Conservation (phyloP, 2,888 invertebrate species). For the Leptura quadrifasciata region DNA sequence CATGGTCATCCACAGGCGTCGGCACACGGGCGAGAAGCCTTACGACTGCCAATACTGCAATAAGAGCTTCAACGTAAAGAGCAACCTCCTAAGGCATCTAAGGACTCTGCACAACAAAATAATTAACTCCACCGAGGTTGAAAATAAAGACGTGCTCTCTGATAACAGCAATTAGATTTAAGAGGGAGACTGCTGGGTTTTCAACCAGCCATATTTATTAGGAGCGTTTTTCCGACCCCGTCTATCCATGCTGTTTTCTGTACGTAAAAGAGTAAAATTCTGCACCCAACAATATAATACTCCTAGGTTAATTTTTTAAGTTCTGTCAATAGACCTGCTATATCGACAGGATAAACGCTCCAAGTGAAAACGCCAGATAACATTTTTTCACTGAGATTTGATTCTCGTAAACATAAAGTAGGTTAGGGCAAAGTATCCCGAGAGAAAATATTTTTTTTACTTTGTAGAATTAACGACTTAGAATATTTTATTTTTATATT, state of each 20-base stretch:
- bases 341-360: too few relatives aligned
- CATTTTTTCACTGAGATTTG: too few relatives aligned
- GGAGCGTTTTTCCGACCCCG: too few relatives aligned
- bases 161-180: constrained; percentile 25
- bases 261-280: too few relatives aligned
- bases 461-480: not conserved
- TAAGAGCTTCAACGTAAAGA: constrained; percentile 88
- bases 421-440: too few relatives aligned
- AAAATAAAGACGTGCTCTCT: constrained; percentile 21
- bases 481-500: not conserved
- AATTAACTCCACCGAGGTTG: constrained; percentile 72
- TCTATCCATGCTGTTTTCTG: too few relatives aligned
- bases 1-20: constrained; percentile 86
- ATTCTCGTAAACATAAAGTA: too few relatives aligned
- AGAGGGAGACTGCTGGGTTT: not conserved
- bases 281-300: too few relatives aligned
- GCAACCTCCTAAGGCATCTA: constrained; percentile 83
- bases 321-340: too few relatives aligned
- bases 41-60: constrained; percentile 85
- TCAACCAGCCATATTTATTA: too few relatives aligned
- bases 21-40: constrained; percentile 85
- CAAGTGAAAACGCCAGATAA: too few relatives aligned
- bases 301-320: too few relatives aligned
- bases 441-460: not conserved
- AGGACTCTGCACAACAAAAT: constrained; percentile 85